A percentile compares a stretch with the other conserved stretches of the same genome.
phyloP scores from a whole-genome alignment of 2,797 vertebrate species.

The Dendrocincla fuliginosa region DNA sequence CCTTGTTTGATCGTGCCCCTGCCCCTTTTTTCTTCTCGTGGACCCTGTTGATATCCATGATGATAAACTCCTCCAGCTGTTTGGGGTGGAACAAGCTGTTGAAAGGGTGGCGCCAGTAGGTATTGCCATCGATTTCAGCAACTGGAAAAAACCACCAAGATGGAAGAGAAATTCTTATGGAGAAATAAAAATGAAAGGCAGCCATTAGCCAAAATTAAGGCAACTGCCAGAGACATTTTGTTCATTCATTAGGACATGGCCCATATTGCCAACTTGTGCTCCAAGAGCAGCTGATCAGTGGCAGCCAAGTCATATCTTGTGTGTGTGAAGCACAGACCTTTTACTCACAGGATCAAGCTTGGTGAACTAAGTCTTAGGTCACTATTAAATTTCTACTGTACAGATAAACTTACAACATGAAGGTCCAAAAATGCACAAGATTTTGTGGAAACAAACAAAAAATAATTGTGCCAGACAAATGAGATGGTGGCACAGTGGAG shows the following conservation, averaged over 20 bases:
- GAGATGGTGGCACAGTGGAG: fast-evolving
- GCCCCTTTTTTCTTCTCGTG: constrained; percentile 83
- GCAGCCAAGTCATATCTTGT: fast-evolving
- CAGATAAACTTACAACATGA: neutral
- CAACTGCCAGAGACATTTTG: fast-evolving
- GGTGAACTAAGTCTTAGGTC: fast-evolving
- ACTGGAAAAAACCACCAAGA: constrained; percentile 73
- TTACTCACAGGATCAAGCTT: neutral
- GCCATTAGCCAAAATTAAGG: neutral
- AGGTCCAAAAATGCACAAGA: neutral
- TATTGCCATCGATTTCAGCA: constrained; percentile 91
- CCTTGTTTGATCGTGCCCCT: constrained; percentile 89
- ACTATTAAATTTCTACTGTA: fast-evolving
- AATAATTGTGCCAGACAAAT: neutral
- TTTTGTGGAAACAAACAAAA: neutral
- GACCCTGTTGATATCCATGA: constrained; percentile 89
- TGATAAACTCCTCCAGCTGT: constrained; percentile 93
- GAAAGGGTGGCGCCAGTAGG: constrained; percentile 95
- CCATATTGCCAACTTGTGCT: fast-evolving
- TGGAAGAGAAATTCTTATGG: neutral
- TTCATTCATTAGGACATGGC: neutral
- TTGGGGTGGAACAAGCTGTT: constrained; percentile 89
- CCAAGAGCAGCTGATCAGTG: neutral
- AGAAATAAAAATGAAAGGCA: neutral
- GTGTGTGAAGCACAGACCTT: neutral